Evolutionary conservation across 1,140 invertebrate species (phyloP).

Genomic region (Acromyrmex heyeri): DNA sequence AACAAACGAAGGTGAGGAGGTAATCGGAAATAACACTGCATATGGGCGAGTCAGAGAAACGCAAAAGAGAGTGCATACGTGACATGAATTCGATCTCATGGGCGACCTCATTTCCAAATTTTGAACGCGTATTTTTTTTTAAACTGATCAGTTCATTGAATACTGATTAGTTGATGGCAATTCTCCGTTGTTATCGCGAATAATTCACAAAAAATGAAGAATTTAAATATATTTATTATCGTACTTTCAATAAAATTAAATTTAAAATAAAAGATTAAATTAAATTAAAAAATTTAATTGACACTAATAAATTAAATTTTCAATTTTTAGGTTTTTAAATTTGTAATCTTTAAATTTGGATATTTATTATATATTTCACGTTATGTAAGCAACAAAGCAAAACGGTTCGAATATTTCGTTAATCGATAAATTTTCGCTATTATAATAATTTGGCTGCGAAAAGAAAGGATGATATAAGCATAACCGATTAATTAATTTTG

Average conservation of each 20-base stretch:
- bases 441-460: not conserved
- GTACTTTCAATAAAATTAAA: constrained; percentile 2
- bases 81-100: constrained; percentile 22
- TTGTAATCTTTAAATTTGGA: not conserved
- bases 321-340: not conserved
- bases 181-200: not conserved
- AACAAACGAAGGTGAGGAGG: not conserved
- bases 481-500: not conserved
- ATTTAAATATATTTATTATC: not conserved
- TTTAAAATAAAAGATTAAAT: not conserved
- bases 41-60: not conserved
- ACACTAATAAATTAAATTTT: not conserved
- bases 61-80: constrained; percentile 36
- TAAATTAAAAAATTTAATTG: too few species aligned
- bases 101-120: constrained; percentile 31
- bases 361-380: not conserved
- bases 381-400: not conserved
- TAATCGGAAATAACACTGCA: constrained; percentile 6
- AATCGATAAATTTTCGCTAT: not conserved
- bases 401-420: not conserved
- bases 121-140: constrained; percentile 5
- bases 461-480: not conserved
- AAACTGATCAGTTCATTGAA: constrained; percentile 40
- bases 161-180: constrained; percentile 1
- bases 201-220: not conserved